Percentiles rank a stretch among this genome's conserved stretches.
These are phyloP conservation scores for Mastomys natalensis DNA, from an alignment of 2,113 vertebrate genomes.

Conservation along the genomic window DNA sequence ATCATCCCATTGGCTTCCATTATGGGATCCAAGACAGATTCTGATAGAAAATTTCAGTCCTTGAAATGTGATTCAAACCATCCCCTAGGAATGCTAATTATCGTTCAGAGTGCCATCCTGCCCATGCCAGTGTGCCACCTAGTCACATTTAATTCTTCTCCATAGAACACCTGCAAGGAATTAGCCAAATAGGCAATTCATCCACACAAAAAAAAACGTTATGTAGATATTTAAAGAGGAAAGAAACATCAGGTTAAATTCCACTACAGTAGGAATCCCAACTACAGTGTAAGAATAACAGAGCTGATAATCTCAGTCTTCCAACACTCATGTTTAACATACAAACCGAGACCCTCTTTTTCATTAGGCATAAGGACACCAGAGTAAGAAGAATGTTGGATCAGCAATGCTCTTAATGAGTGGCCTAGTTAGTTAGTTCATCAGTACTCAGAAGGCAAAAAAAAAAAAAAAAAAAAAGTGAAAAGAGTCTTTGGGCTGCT, in stretches of 20 bases:
- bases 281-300: neutral
- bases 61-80: neutral
- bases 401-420: neutral
- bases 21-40: constrained; percentile 31
- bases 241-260: constrained; percentile 40
- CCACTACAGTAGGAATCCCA: neutral
- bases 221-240: neutral
- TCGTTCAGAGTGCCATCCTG: constrained; percentile 44
- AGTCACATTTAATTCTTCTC: constrained; percentile 9
- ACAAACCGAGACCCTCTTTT: neutral
- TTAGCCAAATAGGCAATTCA: constrained; percentile 62
- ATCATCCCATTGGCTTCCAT: constrained; percentile 47
- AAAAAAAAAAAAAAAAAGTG: no score
- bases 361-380: neutral
- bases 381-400: neutral
- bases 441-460: neutral
- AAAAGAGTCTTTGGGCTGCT: neutral
- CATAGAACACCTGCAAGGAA: constrained; percentile 65
- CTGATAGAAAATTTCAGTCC: constrained; percentile 45
- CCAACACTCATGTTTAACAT: neutral
- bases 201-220: neutral
- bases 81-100: constrained; percentile 40
- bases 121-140: neutral
- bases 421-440: neutral
- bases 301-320: neutral